Evolutionary conservation across 2,113 vertebrate species (phyloP), one percentile per base, ranked within the genome.

Genomic region (Anhinga anhinga): DNA sequence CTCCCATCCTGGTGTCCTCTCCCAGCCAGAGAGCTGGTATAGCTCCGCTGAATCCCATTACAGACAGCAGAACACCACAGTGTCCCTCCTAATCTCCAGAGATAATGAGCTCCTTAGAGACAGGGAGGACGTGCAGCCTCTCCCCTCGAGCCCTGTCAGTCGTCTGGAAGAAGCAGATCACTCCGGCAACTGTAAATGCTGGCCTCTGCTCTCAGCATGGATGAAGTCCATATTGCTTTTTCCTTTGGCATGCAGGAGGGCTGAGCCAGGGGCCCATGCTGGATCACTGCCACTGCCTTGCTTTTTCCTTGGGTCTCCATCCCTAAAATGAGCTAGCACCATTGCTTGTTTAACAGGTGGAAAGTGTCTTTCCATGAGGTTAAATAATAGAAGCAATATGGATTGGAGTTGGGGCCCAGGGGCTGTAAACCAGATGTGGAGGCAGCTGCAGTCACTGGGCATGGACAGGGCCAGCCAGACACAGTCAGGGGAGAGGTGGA

Each of bases 51-150:
- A 32, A 82, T 74, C 77, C 61, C 53, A 42, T 90, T 91, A 87
- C 70, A 91, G 87, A 67, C 89, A 89, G 81, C 77, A 91, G 83
- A 89, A 76, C 61, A 50, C 89, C 65, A 40, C 2, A 0, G 61
- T 49, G 89, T 93, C 44, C 44, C 58, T 89, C 2, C 0, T 82
- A 91, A 90, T 96, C 95, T 93, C 58, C 73, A 77, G 70, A 95
- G 95, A 96, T 96, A 93, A 95, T 4, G 2, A 80, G 78, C 53
- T 95, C 78, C 84, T 94, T 56, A 63, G 81, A 89, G 66, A 52
- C 61, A 94, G 89, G 83, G 58, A 89, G 58, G 82, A 91, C 79
- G 78, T 79, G 45, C 73, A 93, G 70, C 36, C 74, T 94, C 80
- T 61, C 50, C 95, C 73, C 77, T 87, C 3, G 3, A 84, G 52